Base-by-base conservation (phyloP, 2,113 vertebrate species). In the Phrynosoma platyrhinos region DNA sequence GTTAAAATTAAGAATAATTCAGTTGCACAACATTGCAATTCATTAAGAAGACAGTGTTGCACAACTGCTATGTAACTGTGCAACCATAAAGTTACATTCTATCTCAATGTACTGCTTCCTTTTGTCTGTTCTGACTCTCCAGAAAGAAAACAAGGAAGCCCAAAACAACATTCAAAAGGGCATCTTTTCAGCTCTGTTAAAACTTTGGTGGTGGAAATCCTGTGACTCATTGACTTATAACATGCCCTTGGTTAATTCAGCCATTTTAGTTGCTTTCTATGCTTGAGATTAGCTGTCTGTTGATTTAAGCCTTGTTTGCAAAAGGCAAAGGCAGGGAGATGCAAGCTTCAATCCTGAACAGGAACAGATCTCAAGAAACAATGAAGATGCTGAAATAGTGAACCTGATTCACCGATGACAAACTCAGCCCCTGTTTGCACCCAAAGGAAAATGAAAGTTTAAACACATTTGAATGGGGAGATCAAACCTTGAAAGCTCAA, bases 291-390 rank as follows among this genome's bases (percentile, higher is more conserved):
- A 93, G 92, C 93, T 94, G 94, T 90, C 93, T 30, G 0, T 94
- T 94, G 83, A 93, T 72, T 94, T 91, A 89, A 92, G 68, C 58
- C 80, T 90, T 93, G 93, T 94, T 94, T 92, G 91, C 78, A 94
- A 94, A 88, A 85, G 88, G 55, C 79, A 36, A 62, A 75, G 13
- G 86, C 30, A 16, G 1, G 30, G 71, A 91, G 85, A 25, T 88
- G 90, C 83, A 27, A 81, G 88, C 88, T 90, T 93, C 83, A 58
- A 87, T 88, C 64, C 4, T 9, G 36, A 4, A 36, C 83, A 88
- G 62, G 55, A 27, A 20, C 84, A 83, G 90, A 90, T 71, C 88
- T 40, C n/a, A 90, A 58, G 40, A 68, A 91, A 75, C 71, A 83
- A 47, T 52, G 79, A 91, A 77, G 1, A 13, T 83, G 88, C 92